Evolutionary conservation across 2,888 invertebrate species (phyloP).

Genomic region (Dasysyrphus albostriatus): DNA sequence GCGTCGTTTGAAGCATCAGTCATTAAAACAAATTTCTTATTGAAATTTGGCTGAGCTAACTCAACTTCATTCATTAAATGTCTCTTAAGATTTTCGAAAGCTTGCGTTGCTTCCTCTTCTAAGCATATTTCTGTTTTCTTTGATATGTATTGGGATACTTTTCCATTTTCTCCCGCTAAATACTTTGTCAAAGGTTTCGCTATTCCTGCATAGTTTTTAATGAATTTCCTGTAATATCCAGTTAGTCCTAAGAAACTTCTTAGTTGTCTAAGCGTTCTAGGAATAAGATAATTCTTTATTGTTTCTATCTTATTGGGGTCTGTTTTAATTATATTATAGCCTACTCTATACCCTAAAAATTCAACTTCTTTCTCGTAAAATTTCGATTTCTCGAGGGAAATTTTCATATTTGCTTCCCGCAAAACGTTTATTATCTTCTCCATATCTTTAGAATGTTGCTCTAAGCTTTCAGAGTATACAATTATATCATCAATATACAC

Average conservation of each 20-base stretch:
- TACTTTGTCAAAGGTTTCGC: slow-evolving; percentile 21
- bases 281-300: neutral
- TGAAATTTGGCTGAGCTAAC: slow-evolving; percentile 22
- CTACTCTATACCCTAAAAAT: slow-evolving; percentile 14
- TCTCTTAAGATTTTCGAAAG: slow-evolving; percentile 15
- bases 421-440: neutral
- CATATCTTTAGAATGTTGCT: neutral
- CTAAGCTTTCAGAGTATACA: neutral
- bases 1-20: slow-evolving; percentile 78
- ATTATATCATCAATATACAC: neutral
- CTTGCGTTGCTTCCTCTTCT: neutral
- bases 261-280: neutral
- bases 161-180: neutral
- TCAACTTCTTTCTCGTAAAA: neutral
- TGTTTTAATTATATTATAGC: neutral
- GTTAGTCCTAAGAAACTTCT: slow-evolving; percentile 3
- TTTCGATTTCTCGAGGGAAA: neutral
- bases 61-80: neutral
- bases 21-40: slow-evolving; percentile 59
- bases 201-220: neutral
- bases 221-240: neutral
- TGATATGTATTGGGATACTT: neutral
- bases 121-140: slow-evolving; percentile 18
- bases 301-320: neutral
- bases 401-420: slow-evolving; percentile 21